Base-by-base conservation (phyloP, 2,888 invertebrate genomes). In the Alentia gelatinosa region DNA sequence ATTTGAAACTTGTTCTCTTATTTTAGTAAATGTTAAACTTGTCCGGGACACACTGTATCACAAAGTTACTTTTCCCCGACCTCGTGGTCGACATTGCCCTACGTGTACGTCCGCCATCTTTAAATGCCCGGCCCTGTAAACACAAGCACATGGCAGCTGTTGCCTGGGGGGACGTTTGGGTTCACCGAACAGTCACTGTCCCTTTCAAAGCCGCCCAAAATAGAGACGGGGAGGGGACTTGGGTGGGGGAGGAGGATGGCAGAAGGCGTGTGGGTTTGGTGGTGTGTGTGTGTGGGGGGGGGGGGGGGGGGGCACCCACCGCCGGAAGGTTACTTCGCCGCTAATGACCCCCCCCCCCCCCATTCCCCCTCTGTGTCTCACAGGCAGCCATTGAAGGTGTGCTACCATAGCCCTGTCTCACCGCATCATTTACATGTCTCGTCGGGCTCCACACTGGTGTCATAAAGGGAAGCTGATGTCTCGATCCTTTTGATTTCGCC, bases 71-170 rank as follows among this genome's bases (percentile, higher is more conserved):
- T 1, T 15, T 3, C 83, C 40, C 15, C 83, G 39, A 83, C 37
- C 83, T 26, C 39, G n/a, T 30, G 19, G 26, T 26, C 12, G n/a
- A 12, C 12, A 4, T 74, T n/a, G n/a, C n/a, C n/a, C n/a, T n/a
- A n/a, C n/a, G n/a, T n/a, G n/a, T n/a, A n/a, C n/a, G n/a, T n/a
- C 47, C 47, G 86, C 86, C 86, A 86, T 86, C 86, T 86, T 86
- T 86, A 86, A 86, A 86, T 40, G 86, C 47, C 86, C 50, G 0
- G 47, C 12, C 15, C 86, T 86, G 86, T 86, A 86, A 86, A 86
- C 86, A 86, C 42, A 19, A 86, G 86, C 86, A 86, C 86, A 86
- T 86, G 86, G 86, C 86, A 86, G 86, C 42, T 86, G 86, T 30
- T 42, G 86, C 42, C 33, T 42, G 47, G 40, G 83, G 37, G 33